Evolutionary conservation across 2,113 vertebrate species (phyloP).

Genomic region (Tachuris rubrigastra): DNA sequence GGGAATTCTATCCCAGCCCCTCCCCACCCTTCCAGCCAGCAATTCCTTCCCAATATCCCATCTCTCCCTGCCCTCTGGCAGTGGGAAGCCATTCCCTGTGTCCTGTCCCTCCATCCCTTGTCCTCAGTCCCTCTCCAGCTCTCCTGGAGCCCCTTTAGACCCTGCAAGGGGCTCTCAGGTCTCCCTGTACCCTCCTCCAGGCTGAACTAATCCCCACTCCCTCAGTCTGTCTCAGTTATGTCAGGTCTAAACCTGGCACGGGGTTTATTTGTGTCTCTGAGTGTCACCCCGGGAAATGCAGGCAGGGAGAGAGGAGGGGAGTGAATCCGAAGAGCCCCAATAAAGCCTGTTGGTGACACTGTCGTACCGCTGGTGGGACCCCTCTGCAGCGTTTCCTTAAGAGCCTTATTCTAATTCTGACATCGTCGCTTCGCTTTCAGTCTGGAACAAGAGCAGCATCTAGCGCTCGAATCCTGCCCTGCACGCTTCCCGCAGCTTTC

Average conservation of each 20-base stretch:
- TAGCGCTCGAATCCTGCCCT: neutral
- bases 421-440: neutral
- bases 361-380: neutral
- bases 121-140: too few species aligned
- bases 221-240: neutral
- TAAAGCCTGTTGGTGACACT: neutral
- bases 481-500: neutral
- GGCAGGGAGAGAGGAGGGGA: neutral
- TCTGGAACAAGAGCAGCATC: constrained; percentile 32
- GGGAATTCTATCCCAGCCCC: neutral
- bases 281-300: neutral
- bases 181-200: neutral
- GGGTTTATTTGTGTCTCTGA: neutral
- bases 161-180: neutral
- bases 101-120: too few species aligned
- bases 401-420: neutral
- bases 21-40: neutral
- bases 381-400: neutral
- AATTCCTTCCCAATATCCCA: neutral
- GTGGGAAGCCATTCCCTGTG: too few species aligned
- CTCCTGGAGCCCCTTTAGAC: neutral
- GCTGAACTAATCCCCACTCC: accelerated
- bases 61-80: neutral
- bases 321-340: neutral
- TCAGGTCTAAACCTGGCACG: neutral